A percentile compares a stretch with the other conserved stretches of the same genome.
phyloP scores from a whole-genome alignment of 2,797 vertebrate species.

The Falco peregrinus region DNA sequence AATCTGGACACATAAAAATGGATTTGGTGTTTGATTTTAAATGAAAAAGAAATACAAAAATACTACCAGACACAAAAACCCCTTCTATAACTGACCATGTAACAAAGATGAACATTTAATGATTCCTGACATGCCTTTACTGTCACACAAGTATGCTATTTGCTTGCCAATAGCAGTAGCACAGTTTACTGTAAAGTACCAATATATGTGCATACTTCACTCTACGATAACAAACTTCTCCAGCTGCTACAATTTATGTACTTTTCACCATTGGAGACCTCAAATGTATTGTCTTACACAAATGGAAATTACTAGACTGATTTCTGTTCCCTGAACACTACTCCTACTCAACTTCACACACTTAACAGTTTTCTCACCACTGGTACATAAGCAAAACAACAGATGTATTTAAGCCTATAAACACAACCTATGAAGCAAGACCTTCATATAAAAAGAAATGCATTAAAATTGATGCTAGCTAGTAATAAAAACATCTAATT shows the following conservation, averaged over 20 bases:
- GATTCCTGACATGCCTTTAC: not conserved
- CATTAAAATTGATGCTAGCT: not conserved
- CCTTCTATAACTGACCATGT: not conserved
- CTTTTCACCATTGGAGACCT: not conserved
- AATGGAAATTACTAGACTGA: not conserved
- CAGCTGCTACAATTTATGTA: not conserved
- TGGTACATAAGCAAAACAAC: not conserved
- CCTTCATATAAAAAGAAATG: not conserved
- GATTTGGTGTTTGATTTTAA: not conserved
- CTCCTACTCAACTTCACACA: not conserved
- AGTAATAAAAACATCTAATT: not conserved
- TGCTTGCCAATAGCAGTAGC: not conserved
- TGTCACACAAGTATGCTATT: fast-evolving
- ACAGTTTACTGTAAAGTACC: not conserved
- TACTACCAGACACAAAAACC: not conserved
- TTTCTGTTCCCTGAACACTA: not conserved
- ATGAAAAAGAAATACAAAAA: not conserved
- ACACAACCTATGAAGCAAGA: not conserved
- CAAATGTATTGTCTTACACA: not conserved
- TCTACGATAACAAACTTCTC: not conserved
- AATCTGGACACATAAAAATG: not conserved
- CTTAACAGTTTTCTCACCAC: not conserved
- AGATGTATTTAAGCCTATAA: not conserved
- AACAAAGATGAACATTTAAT: not conserved
- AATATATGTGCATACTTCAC: not conserved